Percentiles rank a stretch among this genome's conserved stretches.
These are phyloP conservation scores for Pterostichus madidus DNA, from an alignment of 2,888 invertebrate genomes.

Conservation along the genomic window DNA sequence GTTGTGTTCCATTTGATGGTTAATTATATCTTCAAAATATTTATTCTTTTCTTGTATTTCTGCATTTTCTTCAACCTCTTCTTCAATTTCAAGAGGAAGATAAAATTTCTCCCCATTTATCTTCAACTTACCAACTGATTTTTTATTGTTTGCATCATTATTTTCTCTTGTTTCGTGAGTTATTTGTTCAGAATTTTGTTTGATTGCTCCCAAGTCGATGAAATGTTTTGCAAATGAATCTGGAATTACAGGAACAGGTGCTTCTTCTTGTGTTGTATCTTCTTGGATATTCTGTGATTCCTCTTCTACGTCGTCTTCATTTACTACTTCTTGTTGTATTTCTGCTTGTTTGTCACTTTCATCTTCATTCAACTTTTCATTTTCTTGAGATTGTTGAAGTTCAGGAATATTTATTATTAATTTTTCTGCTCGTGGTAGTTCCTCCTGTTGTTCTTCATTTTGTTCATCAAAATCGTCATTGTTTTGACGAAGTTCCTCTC, in stretches of 20 bases:
- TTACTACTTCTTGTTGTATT: background rate
- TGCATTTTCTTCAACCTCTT: conserved; percentile 3
- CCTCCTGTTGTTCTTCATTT: conserved; percentile 60
- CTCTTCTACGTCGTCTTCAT: conserved; percentile 62
- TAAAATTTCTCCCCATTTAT: conserved; percentile 37
- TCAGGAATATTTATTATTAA: conserved; percentile 71
- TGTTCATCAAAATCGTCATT: conserved; percentile 70
- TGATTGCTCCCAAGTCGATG: conserved; percentile 78
- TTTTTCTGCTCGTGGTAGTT: conserved; percentile 37
- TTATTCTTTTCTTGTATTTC: conserved; percentile 38
- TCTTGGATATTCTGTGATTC: background rate
- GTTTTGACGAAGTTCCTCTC: conserved; percentile 76
- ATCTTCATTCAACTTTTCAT: conserved; percentile 70
- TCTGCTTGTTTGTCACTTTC: background rate
- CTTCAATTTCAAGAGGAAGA: conserved; percentile 18
- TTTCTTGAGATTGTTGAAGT: conserved; percentile 72
- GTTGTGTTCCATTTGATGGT: conserved; percentile 38
- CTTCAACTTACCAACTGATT: background rate
- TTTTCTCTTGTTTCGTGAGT: conserved; percentile 72
- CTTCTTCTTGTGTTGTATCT: background rate
- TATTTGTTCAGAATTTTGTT: conserved; percentile 77
- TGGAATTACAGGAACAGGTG: conserved; percentile 71
- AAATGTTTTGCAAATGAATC: conserved; percentile 77
- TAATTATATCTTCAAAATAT: conserved; percentile 56
- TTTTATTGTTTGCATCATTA: background rate